A percentile compares a stretch with the other conserved stretches of the same genome.
Evolutionary conservation across 2,113 vertebrate genomes (phyloP).

Genomic region (Ceyx cyanopectus): DNA sequence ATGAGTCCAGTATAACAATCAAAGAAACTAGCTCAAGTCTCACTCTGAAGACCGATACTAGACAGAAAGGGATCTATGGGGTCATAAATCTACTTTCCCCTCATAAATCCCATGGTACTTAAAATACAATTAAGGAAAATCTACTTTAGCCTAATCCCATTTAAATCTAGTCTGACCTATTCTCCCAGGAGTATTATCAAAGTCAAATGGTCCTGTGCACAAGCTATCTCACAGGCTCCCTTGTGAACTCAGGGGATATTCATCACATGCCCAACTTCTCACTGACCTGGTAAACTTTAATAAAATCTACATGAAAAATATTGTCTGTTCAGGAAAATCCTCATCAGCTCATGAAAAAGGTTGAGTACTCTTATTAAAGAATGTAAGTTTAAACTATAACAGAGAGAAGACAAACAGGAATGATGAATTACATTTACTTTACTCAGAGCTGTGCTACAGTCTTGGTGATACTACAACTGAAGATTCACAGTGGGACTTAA

Average conservation of each 20-base stretch:
- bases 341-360: neutral
- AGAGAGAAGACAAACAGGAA: neutral
- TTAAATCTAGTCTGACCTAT: constrained; percentile 62
- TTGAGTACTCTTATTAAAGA: neutral
- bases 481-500: neutral
- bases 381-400: neutral
- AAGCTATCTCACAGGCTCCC: neutral
- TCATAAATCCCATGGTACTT: constrained; percentile 50
- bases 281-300: neutral
- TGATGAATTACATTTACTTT: neutral
- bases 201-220: neutral
- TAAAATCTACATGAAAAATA: neutral
- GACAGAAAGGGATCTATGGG: neutral
- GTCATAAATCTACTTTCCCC: constrained; percentile 35
- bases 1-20: neutral
- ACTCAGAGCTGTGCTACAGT: neutral
- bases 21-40: neutral
- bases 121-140: constrained; percentile 45
- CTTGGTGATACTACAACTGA: neutral
- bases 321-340: neutral
- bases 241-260: neutral
- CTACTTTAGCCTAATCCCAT: constrained; percentile 66
- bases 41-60: neutral
- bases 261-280: neutral
- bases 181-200: constrained; percentile 52